A percentile compares a stretch with the other conserved stretches of the same genome.
phyloP scores from a whole-genome alignment of 1,140 invertebrate species.

The Berghia stephanieae region DNA sequence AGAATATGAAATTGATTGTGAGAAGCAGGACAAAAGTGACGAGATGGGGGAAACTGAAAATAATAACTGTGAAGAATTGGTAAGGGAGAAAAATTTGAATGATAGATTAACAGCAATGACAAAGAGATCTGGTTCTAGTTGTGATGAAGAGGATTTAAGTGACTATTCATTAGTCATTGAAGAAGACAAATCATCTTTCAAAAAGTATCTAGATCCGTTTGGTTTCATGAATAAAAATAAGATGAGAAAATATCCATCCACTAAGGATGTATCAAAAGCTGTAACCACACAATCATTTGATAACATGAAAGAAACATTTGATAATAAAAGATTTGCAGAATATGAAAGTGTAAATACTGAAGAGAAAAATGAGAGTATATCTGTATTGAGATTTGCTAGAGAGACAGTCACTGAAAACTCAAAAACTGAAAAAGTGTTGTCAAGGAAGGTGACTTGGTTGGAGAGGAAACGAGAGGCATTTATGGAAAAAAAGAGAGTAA shows the following conservation, averaged over 20 bases:
- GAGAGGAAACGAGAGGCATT: too few relatives aligned
- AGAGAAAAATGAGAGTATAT: conserved; percentile 15
- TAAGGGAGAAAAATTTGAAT: not conserved
- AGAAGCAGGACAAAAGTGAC: too few relatives aligned
- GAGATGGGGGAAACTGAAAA: not conserved
- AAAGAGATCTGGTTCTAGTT: too few relatives aligned
- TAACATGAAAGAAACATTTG: not conserved
- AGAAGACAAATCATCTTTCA: conserved; percentile 25
- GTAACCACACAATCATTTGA: not conserved
- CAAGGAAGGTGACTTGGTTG: too few relatives aligned
- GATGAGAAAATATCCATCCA: not conserved
- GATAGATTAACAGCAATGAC: too few relatives aligned
- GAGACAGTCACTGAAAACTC: too few relatives aligned
- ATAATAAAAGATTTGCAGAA: not conserved
- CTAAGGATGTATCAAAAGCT: not conserved
- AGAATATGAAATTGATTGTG: too few relatives aligned
- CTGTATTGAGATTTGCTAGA: too few relatives aligned
- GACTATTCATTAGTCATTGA: conserved; percentile 27
- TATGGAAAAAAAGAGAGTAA: conserved; percentile 18
- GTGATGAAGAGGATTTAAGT: conserved; percentile 25
- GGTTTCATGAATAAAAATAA: not conserved
- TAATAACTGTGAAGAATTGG: not conserved
- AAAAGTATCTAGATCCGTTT: too few relatives aligned
- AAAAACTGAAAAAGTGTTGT: too few relatives aligned
- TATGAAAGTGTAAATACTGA: not conserved